Evolutionary conservation across 2,888 invertebrate species (phyloP), one percentile per base, ranked within the genome.

Genomic region (Blastobasis lacticolella): DNA sequence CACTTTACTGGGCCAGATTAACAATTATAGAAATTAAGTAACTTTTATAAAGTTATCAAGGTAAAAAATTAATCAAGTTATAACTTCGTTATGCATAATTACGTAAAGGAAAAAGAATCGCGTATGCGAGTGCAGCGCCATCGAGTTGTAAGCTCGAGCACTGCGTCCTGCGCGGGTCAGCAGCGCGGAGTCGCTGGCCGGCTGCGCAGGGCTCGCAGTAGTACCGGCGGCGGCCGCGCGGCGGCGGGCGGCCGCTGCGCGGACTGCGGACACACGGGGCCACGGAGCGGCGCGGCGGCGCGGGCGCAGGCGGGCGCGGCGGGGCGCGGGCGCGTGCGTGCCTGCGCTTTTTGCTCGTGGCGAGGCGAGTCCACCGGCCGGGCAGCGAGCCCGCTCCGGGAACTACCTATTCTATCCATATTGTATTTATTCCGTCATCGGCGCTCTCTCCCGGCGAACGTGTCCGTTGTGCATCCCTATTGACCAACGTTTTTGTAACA

Each of bases 341-440:
- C 10, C 38, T 10, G 45, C 8, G 64, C 66, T 66, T 66, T 65
- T 66, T 66, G 78, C 74, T 73, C 68, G 69, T 73, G 68, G 70
- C 65, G 59, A 64, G 62, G 61, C 69, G 65, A 70, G 56, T 64
- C 65, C 65, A 68, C 63, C 62, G 66, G 68, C 60, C 61, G 62
- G 60, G 60, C 60, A 58, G 57, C 60, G 62, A 37, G 37, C n/a
- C 59, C 67, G 64, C 68, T 74, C 69, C 74, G 75, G 75, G 74
- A 74, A 72, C 71, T 76, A 43, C 46, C 42, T 10, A 48, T 23
- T 51, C 51, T 75, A 75, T 80, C 78, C 76, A 78, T 78, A 73
- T 75, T 83, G 75, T 78, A 75, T 78, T 81, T 86, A 85, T 81
- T 86, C 81, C 69, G 78, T 76, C 77, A 75, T 71, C 73, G 73